phyloP scores from a whole-genome alignment of 1,140 invertebrate genomes.

The Cherax destructor region DNA sequence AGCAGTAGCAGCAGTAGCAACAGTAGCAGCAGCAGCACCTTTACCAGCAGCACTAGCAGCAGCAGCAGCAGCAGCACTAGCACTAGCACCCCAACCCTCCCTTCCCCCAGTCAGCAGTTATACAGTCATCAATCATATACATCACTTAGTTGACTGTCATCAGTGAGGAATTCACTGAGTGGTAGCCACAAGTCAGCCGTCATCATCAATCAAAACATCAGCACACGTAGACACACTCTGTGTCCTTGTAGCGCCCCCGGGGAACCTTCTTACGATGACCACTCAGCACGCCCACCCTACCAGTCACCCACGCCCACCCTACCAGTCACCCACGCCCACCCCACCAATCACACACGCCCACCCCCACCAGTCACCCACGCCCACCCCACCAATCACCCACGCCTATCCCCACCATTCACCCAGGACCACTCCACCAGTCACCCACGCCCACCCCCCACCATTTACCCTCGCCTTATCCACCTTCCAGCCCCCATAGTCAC shows the following conservation, averaged over 20 bases:
- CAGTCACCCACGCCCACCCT: background rate
- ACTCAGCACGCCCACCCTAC: too few relatives aligned
- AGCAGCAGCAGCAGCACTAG: too few relatives aligned
- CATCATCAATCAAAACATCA: constrained; percentile 10
- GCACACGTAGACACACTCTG: background rate
- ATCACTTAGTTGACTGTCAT: background rate
- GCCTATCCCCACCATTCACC: background rate
- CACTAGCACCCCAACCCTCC: too few relatives aligned
- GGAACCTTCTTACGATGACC: too few relatives aligned
- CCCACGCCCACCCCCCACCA: background rate
- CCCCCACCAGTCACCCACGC: background rate
- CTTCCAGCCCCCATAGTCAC: background rate
- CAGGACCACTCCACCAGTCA: too few relatives aligned
- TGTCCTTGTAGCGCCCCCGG: background rate
- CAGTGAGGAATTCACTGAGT: background rate
- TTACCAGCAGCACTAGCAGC: too few relatives aligned
- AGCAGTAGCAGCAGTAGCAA: too few relatives aligned
- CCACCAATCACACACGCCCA: background rate
- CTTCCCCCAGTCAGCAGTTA: background rate
- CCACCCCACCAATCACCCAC: too few relatives aligned
- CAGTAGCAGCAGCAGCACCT: too few relatives aligned
- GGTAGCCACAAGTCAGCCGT: background rate
- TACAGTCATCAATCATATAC: background rate
- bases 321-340: background rate
- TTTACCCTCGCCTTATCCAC: background rate